Evolutionary conservation across 1,140 invertebrate genomes (phyloP).

Genomic region (Dendrolimus punctatus): DNA sequence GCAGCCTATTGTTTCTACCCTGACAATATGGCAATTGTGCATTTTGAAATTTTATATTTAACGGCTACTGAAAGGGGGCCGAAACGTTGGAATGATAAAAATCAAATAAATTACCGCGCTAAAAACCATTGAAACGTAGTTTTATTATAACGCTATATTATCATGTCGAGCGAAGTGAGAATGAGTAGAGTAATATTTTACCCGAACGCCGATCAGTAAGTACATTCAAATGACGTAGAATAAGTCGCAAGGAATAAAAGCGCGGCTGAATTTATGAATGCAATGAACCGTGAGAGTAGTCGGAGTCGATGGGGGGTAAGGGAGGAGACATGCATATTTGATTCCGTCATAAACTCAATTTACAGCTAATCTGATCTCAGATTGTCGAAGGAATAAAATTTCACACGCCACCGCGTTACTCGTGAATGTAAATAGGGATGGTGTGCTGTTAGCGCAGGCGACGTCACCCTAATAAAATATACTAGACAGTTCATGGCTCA

Average conservation of each 20-base stretch:
- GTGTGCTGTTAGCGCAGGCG: slow-evolving; percentile 12
- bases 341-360: slow-evolving; percentile 67
- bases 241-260: slow-evolving; percentile 36
- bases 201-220: slow-evolving; percentile 29
- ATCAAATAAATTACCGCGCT: too few relatives aligned
- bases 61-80: too few relatives aligned
- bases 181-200: slow-evolving; percentile 26
- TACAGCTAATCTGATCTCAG: slow-evolving; percentile 66
- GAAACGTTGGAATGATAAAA: too few relatives aligned
- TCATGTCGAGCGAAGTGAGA: neutral
- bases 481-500: slow-evolving; percentile 41
- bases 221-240: slow-evolving; percentile 32
- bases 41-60: too few relatives aligned
- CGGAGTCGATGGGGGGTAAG: slow-evolving; percentile 15
- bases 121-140: neutral
- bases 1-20: too few relatives aligned
- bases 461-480: slow-evolving; percentile 43
- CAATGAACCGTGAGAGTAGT: slow-evolving; percentile 41
- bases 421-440: slow-evolving; percentile 56
- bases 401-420: slow-evolving; percentile 51
- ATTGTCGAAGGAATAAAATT: slow-evolving; percentile 70
- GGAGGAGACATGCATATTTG: slow-evolving; percentile 56
- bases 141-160: neutral
- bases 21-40: too few relatives aligned
- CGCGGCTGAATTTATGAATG: slow-evolving; percentile 42